Evolutionary conservation across 2,888 invertebrate species (phyloP), one percentile per base, ranked within the genome.

Genomic region (Scaptomyza cyrtandrae): DNA sequence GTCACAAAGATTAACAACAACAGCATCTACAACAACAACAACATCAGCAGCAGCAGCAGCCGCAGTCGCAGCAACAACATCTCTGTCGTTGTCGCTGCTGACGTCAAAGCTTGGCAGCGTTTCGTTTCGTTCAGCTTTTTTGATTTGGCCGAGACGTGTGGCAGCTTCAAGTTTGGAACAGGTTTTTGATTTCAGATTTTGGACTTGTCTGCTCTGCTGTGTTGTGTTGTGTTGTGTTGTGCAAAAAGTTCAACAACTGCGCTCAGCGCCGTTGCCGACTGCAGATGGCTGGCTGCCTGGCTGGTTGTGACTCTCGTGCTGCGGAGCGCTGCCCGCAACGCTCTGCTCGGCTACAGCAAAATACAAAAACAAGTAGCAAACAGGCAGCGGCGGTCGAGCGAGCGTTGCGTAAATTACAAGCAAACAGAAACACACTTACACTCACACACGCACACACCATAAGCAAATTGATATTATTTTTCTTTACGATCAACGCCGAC

Each of bases 191-290:
- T 88, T 84, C 55, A 59, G 68, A 70, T 88, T 88, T 88, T 72
- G 78, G 75, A 88, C 77, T 67, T 35, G 50, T 35, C 33, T 75
- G 53, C 59, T 75, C 50, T 68, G 84, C 59, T 75, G 33, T 75
- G 53, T 61, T 75, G 55, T 68, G 87, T 61, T 75, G 13, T 37
- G 13, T 39, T 37, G 50, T 70, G 57, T 62, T 76, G 55, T 69
- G 87, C 82, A 82, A 82, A 82, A 82, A 86, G 81, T 86, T 86
- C 87, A 82, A 86, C 86, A 86, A 80, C 86, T 80, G 77, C 50
- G 70, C 60, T 54, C 39, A n/a, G 43, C 41, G 24, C 35, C 52
- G 66, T 46, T 45, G 46, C 13, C 27, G 45, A 43, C 59, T 81
- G 84, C 76, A 73, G 80, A 72, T 74, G 74, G 52, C 19, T 24